Evolutionary conservation across 2,113 vertebrate species (phyloP).

Genomic region (Condylura cristata): DNA sequence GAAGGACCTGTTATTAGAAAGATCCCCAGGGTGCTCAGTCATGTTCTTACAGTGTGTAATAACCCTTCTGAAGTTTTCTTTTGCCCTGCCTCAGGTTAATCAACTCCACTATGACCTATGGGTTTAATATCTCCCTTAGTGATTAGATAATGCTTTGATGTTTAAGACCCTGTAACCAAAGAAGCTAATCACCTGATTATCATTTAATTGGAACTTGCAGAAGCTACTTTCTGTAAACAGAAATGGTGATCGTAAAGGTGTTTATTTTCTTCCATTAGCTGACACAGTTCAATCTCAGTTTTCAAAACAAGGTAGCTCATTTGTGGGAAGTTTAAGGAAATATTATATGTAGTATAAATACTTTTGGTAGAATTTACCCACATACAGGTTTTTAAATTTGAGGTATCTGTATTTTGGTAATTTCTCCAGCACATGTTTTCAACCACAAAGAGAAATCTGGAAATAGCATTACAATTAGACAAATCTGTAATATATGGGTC

Average conservation of each 20-base stretch:
- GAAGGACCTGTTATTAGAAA: slow-evolving; percentile 57
- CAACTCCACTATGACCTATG: slow-evolving; percentile 52
- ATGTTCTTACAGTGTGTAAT: neutral
- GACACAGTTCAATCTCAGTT: neutral
- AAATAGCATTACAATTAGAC: neutral
- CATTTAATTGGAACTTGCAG: slow-evolving; percentile 54
- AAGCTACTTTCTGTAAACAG: slow-evolving; percentile 3
- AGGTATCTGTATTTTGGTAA: neutral
- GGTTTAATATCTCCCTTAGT: slow-evolving; percentile 47
- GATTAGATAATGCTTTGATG: slow-evolving; percentile 56
- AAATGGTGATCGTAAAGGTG: neutral
- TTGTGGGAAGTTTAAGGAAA: slow-evolving; percentile 33
- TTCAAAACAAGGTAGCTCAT: neutral
- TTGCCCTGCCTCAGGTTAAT: slow-evolving; percentile 4
- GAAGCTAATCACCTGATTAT: slow-evolving; percentile 48
- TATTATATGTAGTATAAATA: neutral
- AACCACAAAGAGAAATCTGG: slow-evolving; percentile 21
- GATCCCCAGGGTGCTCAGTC: neutral
- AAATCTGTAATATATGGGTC: neutral
- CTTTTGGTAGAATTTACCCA: neutral
- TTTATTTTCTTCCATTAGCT: neutral
- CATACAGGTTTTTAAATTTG: neutral
- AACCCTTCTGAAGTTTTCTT: slow-evolving; percentile 53
- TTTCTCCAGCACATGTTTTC: slow-evolving; percentile 17
- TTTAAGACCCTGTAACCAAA: slow-evolving; percentile 37